Conservation (phyloP, 2,888 invertebrate species). For the Lasioglossum villosulum region DNA sequence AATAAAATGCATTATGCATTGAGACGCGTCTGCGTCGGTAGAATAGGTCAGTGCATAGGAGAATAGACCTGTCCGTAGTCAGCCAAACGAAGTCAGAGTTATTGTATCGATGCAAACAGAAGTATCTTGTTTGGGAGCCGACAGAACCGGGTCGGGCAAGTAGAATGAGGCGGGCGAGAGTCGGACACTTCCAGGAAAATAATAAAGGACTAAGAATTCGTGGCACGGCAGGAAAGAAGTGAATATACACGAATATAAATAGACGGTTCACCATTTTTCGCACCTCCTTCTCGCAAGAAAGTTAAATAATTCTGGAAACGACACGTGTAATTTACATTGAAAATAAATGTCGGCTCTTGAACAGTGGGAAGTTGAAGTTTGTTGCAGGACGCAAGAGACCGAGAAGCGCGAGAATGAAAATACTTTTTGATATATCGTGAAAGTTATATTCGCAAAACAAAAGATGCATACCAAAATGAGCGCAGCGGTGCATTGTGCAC, state of each 20-base stretch:
- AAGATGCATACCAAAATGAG: conserved; percentile 5
- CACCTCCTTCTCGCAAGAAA: not conserved
- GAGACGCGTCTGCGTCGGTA: not conserved
- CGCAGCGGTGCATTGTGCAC: not conserved
- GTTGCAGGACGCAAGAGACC: not conserved
- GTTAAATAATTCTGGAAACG: not conserved
- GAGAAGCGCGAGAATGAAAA: not conserved
- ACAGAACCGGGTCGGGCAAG: not conserved
- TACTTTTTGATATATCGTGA: not conserved
- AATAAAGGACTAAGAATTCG: not conserved
- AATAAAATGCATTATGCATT: not conserved
- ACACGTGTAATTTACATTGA: not conserved
- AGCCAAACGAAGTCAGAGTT: not conserved
- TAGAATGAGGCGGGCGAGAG: not conserved
- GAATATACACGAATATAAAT: not conserved
- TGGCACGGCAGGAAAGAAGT: not conserved
- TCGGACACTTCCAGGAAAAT: not conserved
- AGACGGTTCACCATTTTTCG: not conserved
- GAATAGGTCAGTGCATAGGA: not conserved
- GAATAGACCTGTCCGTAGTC: not conserved
- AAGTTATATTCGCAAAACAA: not conserved
- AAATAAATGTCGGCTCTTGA: not conserved
- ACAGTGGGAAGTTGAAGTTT: not conserved
- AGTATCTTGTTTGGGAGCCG: not conserved
- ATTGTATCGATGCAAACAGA: not conserved